phyloP scores from a whole-genome alignment of 2,888 invertebrate species.

The Cephus runcator region DNA sequence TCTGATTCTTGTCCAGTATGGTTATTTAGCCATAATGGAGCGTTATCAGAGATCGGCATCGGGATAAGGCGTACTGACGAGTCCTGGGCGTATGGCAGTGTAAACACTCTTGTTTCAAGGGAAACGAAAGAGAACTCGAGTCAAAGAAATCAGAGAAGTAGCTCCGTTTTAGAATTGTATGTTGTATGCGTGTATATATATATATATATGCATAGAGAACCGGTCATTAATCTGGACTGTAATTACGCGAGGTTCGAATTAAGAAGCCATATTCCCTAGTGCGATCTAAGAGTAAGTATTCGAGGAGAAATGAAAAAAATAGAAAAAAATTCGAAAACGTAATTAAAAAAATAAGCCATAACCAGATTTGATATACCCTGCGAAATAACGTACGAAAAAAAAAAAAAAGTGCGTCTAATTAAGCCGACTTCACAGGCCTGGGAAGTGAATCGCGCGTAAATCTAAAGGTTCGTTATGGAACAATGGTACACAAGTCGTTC shows the following conservation, averaged over 20 bases:
- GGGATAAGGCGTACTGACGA: neutral
- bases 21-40: conserved; percentile 45
- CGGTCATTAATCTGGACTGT: neutral
- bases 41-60: conserved; percentile 44
- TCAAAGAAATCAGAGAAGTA: neutral
- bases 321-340: neutral
- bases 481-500: neutral
- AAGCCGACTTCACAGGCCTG: neutral
- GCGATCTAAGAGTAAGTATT: neutral
- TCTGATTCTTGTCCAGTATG: conserved; percentile 2
- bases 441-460: neutral
- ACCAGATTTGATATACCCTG: neutral
- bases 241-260: neutral
- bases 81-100: neutral
- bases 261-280: neutral
- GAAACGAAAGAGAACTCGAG: neutral
- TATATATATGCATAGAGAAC: neutral
- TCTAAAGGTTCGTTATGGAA: neutral
- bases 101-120: neutral
- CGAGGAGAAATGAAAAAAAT: neutral
- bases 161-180: neutral
- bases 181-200: neutral
- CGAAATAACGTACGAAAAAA: neutral
- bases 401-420: neutral
- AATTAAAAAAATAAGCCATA: neutral